Conservation (phyloP, 1,140 invertebrate genomes). For the Triops longicaudatus region DNA sequence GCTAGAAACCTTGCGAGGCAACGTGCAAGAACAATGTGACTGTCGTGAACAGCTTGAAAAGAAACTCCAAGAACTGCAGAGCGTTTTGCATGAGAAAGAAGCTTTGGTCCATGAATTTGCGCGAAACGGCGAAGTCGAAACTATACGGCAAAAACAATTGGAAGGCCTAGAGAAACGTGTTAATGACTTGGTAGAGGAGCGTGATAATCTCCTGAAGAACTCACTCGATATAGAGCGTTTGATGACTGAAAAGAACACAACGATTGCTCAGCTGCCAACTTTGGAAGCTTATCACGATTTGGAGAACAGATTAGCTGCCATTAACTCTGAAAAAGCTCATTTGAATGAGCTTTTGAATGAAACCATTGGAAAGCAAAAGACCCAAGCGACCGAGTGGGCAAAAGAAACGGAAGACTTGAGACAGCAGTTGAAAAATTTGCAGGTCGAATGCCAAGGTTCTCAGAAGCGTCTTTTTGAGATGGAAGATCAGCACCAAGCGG, state of each 20-base stretch:
- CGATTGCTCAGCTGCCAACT: neutral
- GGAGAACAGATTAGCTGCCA: neutral
- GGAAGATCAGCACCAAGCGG: neutral
- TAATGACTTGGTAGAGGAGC: neutral
- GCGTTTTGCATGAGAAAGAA: neutral
- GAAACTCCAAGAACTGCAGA: neutral
- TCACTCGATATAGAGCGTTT: neutral
- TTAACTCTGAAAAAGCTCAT: neutral
- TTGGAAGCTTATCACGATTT: neutral
- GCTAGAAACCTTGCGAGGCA: slow-evolving; percentile 8
- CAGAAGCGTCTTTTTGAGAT: neutral
- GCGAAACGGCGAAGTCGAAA: slow-evolving; percentile 13
- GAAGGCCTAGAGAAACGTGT: slow-evolving; percentile 1
- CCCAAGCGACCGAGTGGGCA: neutral
- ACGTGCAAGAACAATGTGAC: slow-evolving; percentile 1
- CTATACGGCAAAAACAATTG: neutral
- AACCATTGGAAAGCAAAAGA: slow-evolving; percentile 10
- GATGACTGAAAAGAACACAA: neutral
- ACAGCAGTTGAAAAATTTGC: neutral
- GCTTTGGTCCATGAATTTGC: slow-evolving; percentile 14
- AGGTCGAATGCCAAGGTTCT: neutral
- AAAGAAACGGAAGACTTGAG: neutral
- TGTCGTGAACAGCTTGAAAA: slow-evolving; percentile 20
- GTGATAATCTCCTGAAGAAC: neutral
- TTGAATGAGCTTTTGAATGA: neutral